Percentiles rank a stretch among this genome's conserved stretches.
Conservation (phyloP, 2,113 vertebrate genomes). For the Sisor rabdophorus region DNA sequence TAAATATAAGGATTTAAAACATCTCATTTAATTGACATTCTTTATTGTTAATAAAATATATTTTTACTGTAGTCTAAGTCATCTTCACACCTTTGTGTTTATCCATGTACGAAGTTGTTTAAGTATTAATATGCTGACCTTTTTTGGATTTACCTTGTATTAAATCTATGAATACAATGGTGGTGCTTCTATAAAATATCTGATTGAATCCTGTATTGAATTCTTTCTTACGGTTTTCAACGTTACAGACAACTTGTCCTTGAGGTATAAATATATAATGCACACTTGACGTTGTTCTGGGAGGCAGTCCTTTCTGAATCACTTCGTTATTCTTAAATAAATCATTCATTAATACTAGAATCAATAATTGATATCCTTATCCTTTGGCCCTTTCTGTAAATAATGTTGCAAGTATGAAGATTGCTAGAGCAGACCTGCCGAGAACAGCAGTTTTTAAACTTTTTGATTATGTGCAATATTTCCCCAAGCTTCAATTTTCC, state of each 20-base stretch:
- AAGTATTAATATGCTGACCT: background rate
- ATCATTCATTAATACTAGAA: slow-evolving; percentile 74
- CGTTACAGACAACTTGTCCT: slow-evolving; percentile 67
- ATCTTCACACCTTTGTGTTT: background rate
- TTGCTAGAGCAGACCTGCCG: slow-evolving; percentile 69
- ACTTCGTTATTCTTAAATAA: slow-evolving; percentile 68
- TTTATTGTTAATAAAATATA: too few relatives aligned
- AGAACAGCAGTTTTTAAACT: slow-evolving; percentile 70
- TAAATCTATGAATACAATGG: background rate
- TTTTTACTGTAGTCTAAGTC: background rate
- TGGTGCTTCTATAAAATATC: background rate
- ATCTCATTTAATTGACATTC: too few relatives aligned
- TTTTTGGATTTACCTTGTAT: background rate
- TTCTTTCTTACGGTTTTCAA: background rate
- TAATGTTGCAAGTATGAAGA: slow-evolving; percentile 71
- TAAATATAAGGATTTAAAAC: background rate
- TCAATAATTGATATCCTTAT: slow-evolving; percentile 78
- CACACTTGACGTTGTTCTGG: slow-evolving; percentile 64
- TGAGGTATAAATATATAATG: slow-evolving; percentile 78
- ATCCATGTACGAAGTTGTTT: background rate
- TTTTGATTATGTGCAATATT: slow-evolving; percentile 60
- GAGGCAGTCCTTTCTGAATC: slow-evolving; percentile 73
- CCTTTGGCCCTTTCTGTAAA: slow-evolving; percentile 76
- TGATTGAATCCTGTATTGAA: slow-evolving; percentile 12
- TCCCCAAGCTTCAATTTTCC: slow-evolving; percentile 32